Evolutionary conservation across 2,797 vertebrate species (phyloP).

Genomic region (Glyptemys insculpta): DNA sequence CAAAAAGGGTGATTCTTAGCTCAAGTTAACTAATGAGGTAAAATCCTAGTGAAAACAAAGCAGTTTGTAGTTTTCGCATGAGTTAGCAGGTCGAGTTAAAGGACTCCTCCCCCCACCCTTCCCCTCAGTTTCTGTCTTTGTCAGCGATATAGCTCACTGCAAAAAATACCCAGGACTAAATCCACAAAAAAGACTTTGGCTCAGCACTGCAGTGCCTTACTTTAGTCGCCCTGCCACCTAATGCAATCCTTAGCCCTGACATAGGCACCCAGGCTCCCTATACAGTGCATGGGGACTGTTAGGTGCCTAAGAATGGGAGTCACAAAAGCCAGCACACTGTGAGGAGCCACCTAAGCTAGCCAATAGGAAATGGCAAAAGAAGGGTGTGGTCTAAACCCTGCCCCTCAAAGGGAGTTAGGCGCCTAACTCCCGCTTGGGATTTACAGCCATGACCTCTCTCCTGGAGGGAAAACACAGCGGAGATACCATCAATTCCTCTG

Average conservation of each 20-base stretch:
- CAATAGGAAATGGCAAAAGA: neutral
- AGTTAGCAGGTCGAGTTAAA: neutral
- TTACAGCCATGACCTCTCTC: neutral
- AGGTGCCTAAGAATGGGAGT: neutral
- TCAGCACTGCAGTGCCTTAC: neutral
- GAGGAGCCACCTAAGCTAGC: neutral
- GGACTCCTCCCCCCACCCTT: neutral
- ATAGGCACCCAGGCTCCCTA: neutral
- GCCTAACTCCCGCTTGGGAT: neutral
- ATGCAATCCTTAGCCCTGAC: neutral
- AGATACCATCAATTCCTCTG: neutral
- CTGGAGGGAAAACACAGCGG: neutral
- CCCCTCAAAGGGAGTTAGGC: neutral
- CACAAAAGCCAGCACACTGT: neutral
- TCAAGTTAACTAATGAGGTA: neutral
- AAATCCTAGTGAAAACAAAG: neutral
- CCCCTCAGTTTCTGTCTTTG: neutral
- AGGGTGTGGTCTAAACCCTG: neutral
- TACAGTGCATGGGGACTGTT: neutral
- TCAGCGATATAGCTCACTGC: neutral
- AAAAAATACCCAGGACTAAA: neutral
- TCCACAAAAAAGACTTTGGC: neutral
- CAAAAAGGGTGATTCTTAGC: neutral
- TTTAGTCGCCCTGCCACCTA: neutral
- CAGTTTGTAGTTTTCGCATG: neutral